Evolutionary conservation across 1,140 invertebrate genomes (phyloP).

Genomic region (Drosophila mauritiana): DNA sequence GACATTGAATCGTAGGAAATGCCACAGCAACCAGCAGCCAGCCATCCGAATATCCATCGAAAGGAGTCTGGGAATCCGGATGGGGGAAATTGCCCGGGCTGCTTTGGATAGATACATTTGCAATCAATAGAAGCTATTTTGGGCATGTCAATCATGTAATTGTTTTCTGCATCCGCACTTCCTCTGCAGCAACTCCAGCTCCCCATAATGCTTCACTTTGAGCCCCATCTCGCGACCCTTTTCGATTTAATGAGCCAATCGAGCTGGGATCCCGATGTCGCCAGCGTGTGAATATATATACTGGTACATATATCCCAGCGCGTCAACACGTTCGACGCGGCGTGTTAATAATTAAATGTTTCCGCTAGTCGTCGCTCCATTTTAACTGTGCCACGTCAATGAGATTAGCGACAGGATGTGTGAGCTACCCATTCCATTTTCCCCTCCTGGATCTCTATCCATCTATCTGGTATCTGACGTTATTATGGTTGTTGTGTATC

Average conservation of each 20-base stretch:
- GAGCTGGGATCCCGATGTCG: conserved; percentile 31
- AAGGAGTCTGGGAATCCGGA: conserved; percentile 4
- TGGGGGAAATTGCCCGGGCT: not conserved
- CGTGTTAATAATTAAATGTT: conserved; percentile 73
- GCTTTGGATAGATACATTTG: conserved; percentile 3
- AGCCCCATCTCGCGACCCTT: not conserved
- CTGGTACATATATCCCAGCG: conserved; percentile 5
- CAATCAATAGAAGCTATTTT: conserved; percentile 23
- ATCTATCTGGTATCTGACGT: conserved; percentile 1
- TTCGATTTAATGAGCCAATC: conserved; percentile 47
- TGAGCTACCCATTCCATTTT: not conserved
- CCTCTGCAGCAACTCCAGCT: not conserved
- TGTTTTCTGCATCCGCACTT: conserved; percentile 20
- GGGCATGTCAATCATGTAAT: conserved; percentile 24
- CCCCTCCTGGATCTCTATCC: conserved; percentile 1
- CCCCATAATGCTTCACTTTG: conserved; percentile 37
- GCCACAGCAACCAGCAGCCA: conserved; percentile 9
- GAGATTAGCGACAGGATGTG: conserved; percentile 63
- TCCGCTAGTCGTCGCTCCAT: conserved; percentile 52
- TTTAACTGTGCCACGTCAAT: conserved; percentile 52
- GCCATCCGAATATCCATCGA: conserved; percentile 7
- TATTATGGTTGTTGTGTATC: conserved; percentile 19
- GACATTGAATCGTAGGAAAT: conserved; percentile 19
- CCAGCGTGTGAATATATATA: conserved; percentile 19
- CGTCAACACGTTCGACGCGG: conserved; percentile 43